Conservation (phyloP, 2,797 vertebrate genomes). For the Allobates femoralis region DNA sequence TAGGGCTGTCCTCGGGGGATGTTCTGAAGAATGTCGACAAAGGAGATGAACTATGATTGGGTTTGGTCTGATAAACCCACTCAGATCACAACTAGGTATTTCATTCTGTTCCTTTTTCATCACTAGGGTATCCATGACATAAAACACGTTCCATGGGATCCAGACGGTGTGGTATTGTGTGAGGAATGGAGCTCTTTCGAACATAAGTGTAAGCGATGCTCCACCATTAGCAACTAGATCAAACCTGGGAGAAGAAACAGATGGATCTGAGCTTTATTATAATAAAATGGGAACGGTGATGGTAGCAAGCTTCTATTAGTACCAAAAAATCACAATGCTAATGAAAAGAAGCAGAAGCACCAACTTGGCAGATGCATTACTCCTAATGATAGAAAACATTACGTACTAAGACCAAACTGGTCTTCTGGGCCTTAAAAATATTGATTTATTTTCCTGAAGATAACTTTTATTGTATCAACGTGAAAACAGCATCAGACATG, state of each 20-base stretch:
- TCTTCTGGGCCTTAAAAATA: slow-evolving; percentile 49
- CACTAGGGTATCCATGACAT: slow-evolving; percentile 96
- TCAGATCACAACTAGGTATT: slow-evolving; percentile 94
- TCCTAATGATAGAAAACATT: slow-evolving; percentile 43
- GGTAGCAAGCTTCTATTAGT: slow-evolving; percentile 19
- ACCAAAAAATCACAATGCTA: slow-evolving; percentile 26
- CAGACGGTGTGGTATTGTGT: slow-evolving; percentile 90
- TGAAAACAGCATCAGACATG: slow-evolving; percentile 53
- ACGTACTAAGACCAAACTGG: slow-evolving; percentile 23
- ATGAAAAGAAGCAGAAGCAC: slow-evolving; percentile 20
- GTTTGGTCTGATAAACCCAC: slow-evolving; percentile 88
- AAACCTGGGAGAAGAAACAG: slow-evolving; percentile 81
- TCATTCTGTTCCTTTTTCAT: slow-evolving; percentile 96
- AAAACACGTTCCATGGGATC: slow-evolving; percentile 96
- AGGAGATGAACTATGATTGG: slow-evolving; percentile 91
- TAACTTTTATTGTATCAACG: slow-evolving; percentile 61
- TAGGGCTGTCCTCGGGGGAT: slow-evolving; percentile 90
- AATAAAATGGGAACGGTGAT: background rate
- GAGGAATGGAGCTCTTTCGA: slow-evolving; percentile 91
- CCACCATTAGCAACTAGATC: slow-evolving; percentile 95
- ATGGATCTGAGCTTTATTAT: background rate
- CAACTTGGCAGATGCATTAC: slow-evolving; percentile 35
- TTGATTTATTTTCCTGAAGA: slow-evolving; percentile 58
- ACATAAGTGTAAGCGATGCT: slow-evolving; percentile 89
- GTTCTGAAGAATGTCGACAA: slow-evolving; percentile 94